These are phyloP conservation scores for Onychomys arenicola DNA, from an alignment of 2,797 vertebrate species.

Conservation along the genomic window DNA sequence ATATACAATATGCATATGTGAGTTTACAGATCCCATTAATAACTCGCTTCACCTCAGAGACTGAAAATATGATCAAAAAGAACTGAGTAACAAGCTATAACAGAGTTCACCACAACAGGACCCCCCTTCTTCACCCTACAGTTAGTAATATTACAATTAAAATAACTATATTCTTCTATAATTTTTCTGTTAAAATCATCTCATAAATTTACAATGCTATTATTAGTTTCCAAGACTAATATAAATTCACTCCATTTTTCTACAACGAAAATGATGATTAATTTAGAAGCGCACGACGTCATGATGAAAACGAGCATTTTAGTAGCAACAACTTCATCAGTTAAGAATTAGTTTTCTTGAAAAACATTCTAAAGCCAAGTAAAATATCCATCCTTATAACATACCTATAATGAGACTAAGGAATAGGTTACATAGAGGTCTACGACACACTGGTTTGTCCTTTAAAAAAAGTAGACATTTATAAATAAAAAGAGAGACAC, in stretches of 20 bases:
- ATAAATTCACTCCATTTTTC: conserved; percentile 99
- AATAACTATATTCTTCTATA: conserved; percentile 99
- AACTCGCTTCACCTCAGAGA: conserved; percentile 99
- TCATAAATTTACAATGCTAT: conserved; percentile 98
- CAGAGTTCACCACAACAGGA: conserved; percentile 99
- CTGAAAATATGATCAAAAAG: conserved; percentile 99
- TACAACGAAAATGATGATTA: conserved; percentile 99
- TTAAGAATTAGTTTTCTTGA: conserved; percentile 97
- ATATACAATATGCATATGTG: conserved; percentile 99
- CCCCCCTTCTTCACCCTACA: conserved; percentile 97
- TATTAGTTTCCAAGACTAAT: conserved; percentile 99
- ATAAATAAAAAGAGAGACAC: conserved; percentile 87
- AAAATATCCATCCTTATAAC: conserved; percentile 99
- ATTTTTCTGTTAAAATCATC: conserved; percentile 99
- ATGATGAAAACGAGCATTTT: conserved; percentile 98
- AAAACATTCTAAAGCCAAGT: conserved; percentile 99
- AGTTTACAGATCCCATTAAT: conserved; percentile 99
- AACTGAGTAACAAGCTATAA: conserved; percentile 99
- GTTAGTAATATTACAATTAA: conserved; percentile 99
- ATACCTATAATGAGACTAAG: conserved; percentile 98
- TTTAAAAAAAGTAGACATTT: conserved; percentile 91
- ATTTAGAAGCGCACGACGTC: conserved; percentile 99
- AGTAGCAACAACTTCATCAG: conserved; percentile 97
- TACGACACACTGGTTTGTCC: conserved; percentile 94
- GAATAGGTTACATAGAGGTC: conserved; percentile 95